Evolutionary conservation across 2,113 vertebrate genomes (phyloP).

Genomic region (Ageneiosus marmoratus): DNA sequence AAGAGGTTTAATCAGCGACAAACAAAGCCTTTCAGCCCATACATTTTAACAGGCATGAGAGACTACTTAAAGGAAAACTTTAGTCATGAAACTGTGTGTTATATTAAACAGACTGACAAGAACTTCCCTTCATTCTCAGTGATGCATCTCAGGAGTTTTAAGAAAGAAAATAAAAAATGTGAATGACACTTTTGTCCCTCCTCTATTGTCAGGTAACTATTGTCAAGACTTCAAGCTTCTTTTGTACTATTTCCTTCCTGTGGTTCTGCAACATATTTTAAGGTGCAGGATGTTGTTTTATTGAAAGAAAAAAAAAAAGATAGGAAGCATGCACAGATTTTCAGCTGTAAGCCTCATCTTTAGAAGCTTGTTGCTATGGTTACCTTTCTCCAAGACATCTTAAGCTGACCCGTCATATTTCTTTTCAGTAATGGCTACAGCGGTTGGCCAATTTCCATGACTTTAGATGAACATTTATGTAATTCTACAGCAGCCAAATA

Average conservation of each 20-base stretch:
- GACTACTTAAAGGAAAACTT: not conserved
- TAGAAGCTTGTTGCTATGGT: slow-evolving; percentile 60
- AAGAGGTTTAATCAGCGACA: slow-evolving; percentile 6
- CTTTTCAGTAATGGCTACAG: slow-evolving; percentile 28
- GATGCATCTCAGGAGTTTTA: not conserved
- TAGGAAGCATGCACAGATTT: slow-evolving; percentile 37
- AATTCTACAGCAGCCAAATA: slow-evolving; percentile 25
- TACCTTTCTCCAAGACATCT: slow-evolving; percentile 48
- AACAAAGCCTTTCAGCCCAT: not conserved
- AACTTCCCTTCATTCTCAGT: not conserved
- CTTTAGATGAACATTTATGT: slow-evolving; percentile 37
- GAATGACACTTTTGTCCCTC: not conserved
- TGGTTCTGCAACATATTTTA: slow-evolving; percentile 18
- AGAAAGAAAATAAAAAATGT: not conserved
- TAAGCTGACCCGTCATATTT: slow-evolving; percentile 41
- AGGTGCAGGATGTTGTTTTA: not conserved
- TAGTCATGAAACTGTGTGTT: not conserved
- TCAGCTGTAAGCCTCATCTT: slow-evolving; percentile 41
- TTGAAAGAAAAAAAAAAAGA: slow-evolving; percentile 21
- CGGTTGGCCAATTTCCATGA: slow-evolving; percentile 35
- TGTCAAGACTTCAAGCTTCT: slow-evolving; percentile 11
- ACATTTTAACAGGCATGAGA: not conserved
- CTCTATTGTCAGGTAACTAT: slow-evolving; percentile 15
- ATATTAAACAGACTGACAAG: not conserved
- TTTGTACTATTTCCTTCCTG: not conserved